Evolutionary conservation across 1,140 invertebrate genomes (phyloP).

Genomic region (Arion vulgaris): DNA sequence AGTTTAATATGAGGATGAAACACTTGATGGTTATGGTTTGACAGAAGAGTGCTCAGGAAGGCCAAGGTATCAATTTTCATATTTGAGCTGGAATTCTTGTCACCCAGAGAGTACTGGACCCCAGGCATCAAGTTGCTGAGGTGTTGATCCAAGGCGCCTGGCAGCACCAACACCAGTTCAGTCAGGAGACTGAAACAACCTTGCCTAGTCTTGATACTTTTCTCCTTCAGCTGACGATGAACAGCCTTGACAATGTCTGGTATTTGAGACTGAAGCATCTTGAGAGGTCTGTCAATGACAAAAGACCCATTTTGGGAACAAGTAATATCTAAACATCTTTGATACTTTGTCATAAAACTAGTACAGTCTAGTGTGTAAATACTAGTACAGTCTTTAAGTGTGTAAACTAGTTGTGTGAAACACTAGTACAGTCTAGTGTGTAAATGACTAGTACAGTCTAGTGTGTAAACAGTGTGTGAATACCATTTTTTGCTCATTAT

Average conservation of each 20-base stretch:
- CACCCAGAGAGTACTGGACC: conserved; percentile 91
- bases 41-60: conserved; percentile 90
- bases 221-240: conserved; percentile 92
- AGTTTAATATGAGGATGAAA: conserved; percentile 86
- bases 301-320: neutral
- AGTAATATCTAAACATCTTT: too few relatives aligned
- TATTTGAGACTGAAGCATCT: conserved; percentile 76
- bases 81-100: conserved; percentile 95
- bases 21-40: conserved; percentile 85
- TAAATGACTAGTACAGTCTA: too few relatives aligned
- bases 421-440: too few relatives aligned
- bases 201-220: conserved; percentile 93
- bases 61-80: conserved; percentile 98
- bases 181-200: conserved; percentile 92
- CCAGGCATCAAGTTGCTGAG: conserved; percentile 89
- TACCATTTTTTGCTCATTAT: too few relatives aligned
- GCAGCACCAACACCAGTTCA: conserved; percentile 90
- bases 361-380: too few relatives aligned
- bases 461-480: too few relatives aligned
- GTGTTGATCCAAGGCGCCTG: conserved; percentile 89
- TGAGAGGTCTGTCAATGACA: conserved; percentile 61
- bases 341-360: too few relatives aligned
- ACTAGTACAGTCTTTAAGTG: too few relatives aligned
- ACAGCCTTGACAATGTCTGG: conserved; percentile 88
- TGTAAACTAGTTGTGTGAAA: too few relatives aligned